Conservation (phyloP, 2,888 invertebrate genomes). For the Epistrophe grossulariae region DNA sequence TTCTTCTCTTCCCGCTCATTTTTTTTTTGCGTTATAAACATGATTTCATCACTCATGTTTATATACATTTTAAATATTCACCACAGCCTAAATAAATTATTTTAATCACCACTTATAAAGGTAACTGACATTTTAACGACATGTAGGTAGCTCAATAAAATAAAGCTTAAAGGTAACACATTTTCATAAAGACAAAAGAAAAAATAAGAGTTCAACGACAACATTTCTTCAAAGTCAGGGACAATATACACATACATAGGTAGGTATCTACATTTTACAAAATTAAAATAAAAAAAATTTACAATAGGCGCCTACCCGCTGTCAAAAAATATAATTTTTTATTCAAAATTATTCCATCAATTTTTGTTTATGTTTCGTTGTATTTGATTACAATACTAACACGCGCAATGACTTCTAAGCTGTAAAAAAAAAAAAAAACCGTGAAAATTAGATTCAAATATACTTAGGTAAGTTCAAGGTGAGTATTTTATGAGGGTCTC, state of each 20-base stretch:
- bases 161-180: neutral
- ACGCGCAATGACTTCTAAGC: neutral
- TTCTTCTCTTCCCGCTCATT: constrained; percentile 13
- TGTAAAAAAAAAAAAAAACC: neutral
- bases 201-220: constrained; percentile 72
- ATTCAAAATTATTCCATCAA: constrained; percentile 69
- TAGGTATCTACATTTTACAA: neutral
- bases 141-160: constrained; percentile 6
- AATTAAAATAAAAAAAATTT: neutral
- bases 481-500: neutral
- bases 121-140: constrained; percentile 71
- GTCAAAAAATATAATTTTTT: constrained; percentile 44
- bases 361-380: neutral
- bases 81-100: constrained; percentile 48
- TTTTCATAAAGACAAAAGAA: constrained; percentile 1
- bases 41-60: neutral
- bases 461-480: neutral
- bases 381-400: neutral
- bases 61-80: neutral
- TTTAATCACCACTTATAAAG: constrained; percentile 55
- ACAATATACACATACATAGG: constrained; percentile 1
- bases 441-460: constrained; percentile 5
- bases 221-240: constrained; percentile 23
- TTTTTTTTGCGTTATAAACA: neutral
- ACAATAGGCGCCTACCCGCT: constrained; percentile 24